Base-by-base conservation (phyloP, 2,888 invertebrate species). In the Cacoxenus indagator region DNA sequence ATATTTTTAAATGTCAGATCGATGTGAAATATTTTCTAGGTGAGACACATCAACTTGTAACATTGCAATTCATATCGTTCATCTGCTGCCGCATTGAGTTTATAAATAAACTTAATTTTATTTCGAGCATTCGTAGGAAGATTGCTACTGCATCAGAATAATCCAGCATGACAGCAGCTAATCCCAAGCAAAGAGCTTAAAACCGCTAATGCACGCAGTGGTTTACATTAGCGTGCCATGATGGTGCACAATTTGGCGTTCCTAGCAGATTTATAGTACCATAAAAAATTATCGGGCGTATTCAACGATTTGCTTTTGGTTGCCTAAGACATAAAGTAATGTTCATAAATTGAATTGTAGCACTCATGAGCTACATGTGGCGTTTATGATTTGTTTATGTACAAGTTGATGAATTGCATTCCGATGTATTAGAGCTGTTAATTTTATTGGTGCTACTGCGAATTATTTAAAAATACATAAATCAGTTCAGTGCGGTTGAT, bases 41-140 rank as follows among this genome's bases (percentile, higher is more conserved):
- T 55, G 55, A 55, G 55, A 55, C 24, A 55, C 27, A 46, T 46
- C 37, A 46, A n/a, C 55, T 55, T 55, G 55, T 55, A 55, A 55
- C 26, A 55, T 46, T 17, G n/a, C 46, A 46, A 17, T 46, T 8
- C 37, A 37, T 37, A 37, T 37, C 14, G 8, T 14, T 4, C 37
- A 37, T 37, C 37, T 11, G 14, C n/a, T n/a, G n/a, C n/a, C 37
- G 37, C 8, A 37, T 37, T 37, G 37, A 37, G 14, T 37, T n/a
- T 37, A 37, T 37, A 37, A 37, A 37, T 37, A 37, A 37, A 37
- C 37, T 37, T 14, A 37, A 37, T 37, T 8, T 37, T 8, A 37
- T 8, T 37, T 37, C 2, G 37, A 37, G 14, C 37, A 37, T 37
- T 37, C 37, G 14, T 37, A 37, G 4, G 9, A 31, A 4, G 31